These are phyloP conservation scores for Polydrusus pterygomalis DNA, from an alignment of 2,888 invertebrate genomes.

Conservation along the genomic window DNA sequence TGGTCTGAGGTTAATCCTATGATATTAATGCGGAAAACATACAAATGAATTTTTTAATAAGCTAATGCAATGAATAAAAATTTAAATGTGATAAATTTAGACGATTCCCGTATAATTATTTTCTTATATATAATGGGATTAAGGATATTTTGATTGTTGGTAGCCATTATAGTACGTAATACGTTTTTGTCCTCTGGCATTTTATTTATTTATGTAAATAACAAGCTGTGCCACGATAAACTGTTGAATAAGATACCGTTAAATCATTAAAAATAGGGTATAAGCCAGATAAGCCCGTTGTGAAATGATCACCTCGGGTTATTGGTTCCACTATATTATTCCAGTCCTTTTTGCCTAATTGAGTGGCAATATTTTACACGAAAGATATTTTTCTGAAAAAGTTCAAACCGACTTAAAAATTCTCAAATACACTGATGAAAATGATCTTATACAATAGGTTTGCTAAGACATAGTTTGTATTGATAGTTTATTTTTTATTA, in stretches of 20 bases:
- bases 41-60: no score
- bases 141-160: constrained; percentile 12
- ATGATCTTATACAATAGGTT: no score
- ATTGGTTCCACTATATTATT: not conserved
- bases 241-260: constrained; percentile 19
- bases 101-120: not conserved
- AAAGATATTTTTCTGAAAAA: not conserved
- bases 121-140: constrained; percentile 1
- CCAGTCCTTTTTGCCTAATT: not conserved
- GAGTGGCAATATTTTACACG: not conserved
- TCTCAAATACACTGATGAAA: no score
- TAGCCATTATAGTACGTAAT: constrained; percentile 6
- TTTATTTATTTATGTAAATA: constrained; percentile 31
- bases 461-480: no score
- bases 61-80: not conserved
- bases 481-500: no score
- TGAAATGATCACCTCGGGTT: constrained; percentile 3
- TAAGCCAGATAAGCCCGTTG: not conserved
- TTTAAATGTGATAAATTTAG: not conserved
- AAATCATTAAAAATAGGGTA: constrained; percentile 25
- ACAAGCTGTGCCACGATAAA: constrained; percentile 9
- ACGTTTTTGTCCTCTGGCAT: constrained; percentile 20
- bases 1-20: no score
- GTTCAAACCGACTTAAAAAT: no score
- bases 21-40: no score